Conservation (phyloP, 2,113 vertebrate genomes). For the Mohoua ochrocephala region DNA sequence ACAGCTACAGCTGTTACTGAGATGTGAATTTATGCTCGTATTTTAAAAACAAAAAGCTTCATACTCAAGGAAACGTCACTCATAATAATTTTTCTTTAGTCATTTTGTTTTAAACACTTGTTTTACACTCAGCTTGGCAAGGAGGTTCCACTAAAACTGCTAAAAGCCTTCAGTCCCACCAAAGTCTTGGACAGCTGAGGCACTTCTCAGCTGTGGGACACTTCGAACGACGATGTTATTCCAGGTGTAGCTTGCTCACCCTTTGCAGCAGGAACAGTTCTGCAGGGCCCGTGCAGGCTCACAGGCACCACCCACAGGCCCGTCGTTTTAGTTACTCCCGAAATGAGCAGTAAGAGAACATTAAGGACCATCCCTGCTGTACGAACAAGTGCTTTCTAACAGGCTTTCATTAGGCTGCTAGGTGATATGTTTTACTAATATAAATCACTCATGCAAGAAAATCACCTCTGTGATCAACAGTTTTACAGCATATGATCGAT, state of each 20-base stretch:
- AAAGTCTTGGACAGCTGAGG: not conserved
- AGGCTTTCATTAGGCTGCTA: not conserved
- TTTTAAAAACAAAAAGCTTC: not conserved
- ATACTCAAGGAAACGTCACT: not conserved
- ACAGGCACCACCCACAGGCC: not conserved
- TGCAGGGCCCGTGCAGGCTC: not conserved
- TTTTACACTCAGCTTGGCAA: not conserved
- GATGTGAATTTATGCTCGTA: not conserved
- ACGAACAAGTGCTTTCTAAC: not conserved
- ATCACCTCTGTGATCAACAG: not conserved
- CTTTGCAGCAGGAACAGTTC: not conserved
- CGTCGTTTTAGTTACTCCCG: not conserved
- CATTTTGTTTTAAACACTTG: not conserved
- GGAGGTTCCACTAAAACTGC: not conserved
- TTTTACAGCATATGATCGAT: not conserved
- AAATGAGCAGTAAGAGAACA: not conserved
- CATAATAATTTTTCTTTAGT: not conserved
- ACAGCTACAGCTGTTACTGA: not conserved
- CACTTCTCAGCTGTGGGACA: not conserved
- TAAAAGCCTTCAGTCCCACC: not conserved
- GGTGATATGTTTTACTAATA: not conserved
- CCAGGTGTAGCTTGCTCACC: not conserved
- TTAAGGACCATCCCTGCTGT: not conserved
- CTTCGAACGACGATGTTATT: not conserved
- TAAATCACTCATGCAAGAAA: not conserved